Evolutionary conservation across 2,888 invertebrate species (phyloP).

Genomic region (Brenthis hecate): DNA sequence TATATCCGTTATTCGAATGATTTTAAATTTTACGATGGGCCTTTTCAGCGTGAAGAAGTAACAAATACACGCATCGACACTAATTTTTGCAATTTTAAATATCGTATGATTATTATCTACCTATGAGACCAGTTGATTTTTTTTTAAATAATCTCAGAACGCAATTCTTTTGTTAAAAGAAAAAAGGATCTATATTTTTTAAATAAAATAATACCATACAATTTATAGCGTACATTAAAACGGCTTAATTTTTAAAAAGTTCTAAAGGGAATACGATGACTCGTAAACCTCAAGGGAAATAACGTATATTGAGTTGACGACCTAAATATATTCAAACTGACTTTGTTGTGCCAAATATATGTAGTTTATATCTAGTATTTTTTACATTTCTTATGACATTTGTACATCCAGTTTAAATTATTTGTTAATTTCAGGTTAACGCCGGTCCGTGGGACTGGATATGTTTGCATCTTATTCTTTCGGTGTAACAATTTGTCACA

Average conservation of each 20-base stretch:
- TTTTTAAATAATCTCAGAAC: neutral
- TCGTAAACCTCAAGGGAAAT: slow-evolving; percentile 26
- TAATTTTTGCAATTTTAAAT: no score
- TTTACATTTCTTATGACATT: slow-evolving; percentile 1
- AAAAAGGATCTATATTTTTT: neutral
- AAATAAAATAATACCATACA: slow-evolving; percentile 2
- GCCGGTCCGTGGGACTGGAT: slow-evolving; percentile 40
- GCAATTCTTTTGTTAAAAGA: neutral
- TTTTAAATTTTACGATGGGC: no score
- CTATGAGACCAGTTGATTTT: neutral
- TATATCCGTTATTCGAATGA: no score
- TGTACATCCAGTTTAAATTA: slow-evolving; percentile 34
- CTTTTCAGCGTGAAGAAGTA: no score
- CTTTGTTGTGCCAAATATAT: slow-evolving; percentile 54
- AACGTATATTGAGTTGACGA: slow-evolving; percentile 56
- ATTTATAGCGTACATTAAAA: slow-evolving; percentile 15
- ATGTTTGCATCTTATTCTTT: slow-evolving; percentile 42
- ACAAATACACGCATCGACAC: no score
- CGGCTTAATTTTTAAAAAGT: slow-evolving; percentile 13
- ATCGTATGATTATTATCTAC: neutral
- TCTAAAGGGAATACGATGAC: slow-evolving; percentile 16
- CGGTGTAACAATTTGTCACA: slow-evolving; percentile 43
- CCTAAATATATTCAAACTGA: slow-evolving; percentile 54
- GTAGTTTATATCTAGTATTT: slow-evolving; percentile 14
- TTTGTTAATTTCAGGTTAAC: slow-evolving; percentile 44